Evolutionary conservation across 1,140 invertebrate species (phyloP).

Genomic region (Papilio xuthus): DNA sequence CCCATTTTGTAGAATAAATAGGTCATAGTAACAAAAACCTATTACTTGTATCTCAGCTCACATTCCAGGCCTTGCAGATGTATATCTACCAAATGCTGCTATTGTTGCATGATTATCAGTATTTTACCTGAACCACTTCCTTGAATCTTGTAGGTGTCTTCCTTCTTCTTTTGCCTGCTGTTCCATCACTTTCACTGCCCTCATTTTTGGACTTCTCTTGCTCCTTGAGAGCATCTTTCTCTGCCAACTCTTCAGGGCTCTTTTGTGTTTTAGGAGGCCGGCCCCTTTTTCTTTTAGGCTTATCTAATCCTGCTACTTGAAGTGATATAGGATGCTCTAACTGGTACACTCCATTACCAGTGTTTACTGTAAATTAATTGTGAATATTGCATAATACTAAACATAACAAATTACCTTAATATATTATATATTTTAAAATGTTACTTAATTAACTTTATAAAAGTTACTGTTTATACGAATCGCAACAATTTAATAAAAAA

Average conservation of each 20-base stretch:
- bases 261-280: slow-evolving; percentile 87
- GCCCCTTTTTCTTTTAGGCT: slow-evolving; percentile 86
- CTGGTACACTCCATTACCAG: slow-evolving; percentile 63
- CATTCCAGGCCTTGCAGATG: no score
- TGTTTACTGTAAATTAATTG: slow-evolving; percentile 59
- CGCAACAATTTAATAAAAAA: no score
- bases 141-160: slow-evolving; percentile 86
- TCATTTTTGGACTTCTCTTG: slow-evolving; percentile 52
- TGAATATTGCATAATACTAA: slow-evolving; percentile 23
- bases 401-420: no score
- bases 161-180: slow-evolving; percentile 83
- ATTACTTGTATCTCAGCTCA: no score
- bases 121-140: slow-evolving; percentile 84
- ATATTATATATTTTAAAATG: no score
- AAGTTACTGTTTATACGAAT: no score
- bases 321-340: slow-evolving; percentile 72
- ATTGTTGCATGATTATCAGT: background rate
- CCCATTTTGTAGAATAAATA: no score
- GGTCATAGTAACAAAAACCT: no score
- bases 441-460: no score
- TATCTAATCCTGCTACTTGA: slow-evolving; percentile 84
- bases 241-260: slow-evolving; percentile 69
- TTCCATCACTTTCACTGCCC: slow-evolving; percentile 78
- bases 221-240: slow-evolving; percentile 55
- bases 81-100: background rate